phyloP scores from a whole-genome alignment of 2,888 invertebrate species.

The Reticulitermes lucifugus region DNA sequence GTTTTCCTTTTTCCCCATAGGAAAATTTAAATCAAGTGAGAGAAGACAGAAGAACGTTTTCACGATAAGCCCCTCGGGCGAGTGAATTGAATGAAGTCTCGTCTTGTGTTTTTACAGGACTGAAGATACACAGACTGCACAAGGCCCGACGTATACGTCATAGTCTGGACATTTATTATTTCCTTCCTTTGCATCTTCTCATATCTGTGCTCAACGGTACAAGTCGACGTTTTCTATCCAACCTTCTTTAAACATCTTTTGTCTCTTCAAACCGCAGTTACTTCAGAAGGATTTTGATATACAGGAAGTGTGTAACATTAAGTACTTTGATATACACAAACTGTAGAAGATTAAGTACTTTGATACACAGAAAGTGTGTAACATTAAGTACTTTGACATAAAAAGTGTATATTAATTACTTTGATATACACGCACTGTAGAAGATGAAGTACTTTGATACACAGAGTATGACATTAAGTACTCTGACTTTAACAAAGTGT shows the following conservation, averaged over 20 bases:
- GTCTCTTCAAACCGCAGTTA: not conserved
- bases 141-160: not conserved
- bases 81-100: conserved; percentile 21
- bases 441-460: no score
- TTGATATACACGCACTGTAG: no score
- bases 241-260: not conserved
- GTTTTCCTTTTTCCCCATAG: conserved; percentile 35
- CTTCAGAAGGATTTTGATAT: not conserved
- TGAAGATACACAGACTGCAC: conserved; percentile 1
- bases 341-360: no score
- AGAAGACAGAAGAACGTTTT: not conserved
- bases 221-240: not conserved
- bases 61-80: conserved; percentile 39
- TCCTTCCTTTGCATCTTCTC: not conserved
- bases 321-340: no score
- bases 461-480: no score
- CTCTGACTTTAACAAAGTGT: no score
- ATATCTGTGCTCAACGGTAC: not conserved
- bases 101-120: not conserved
- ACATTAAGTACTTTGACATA: no score
- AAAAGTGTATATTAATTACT: no score
- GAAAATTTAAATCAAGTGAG: conserved; percentile 44
- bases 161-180: not conserved
- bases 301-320: no score
- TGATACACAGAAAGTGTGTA: no score